phyloP scores from a whole-genome alignment of 2,888 invertebrate species.

The Pristionchus fissidentatus region DNA sequence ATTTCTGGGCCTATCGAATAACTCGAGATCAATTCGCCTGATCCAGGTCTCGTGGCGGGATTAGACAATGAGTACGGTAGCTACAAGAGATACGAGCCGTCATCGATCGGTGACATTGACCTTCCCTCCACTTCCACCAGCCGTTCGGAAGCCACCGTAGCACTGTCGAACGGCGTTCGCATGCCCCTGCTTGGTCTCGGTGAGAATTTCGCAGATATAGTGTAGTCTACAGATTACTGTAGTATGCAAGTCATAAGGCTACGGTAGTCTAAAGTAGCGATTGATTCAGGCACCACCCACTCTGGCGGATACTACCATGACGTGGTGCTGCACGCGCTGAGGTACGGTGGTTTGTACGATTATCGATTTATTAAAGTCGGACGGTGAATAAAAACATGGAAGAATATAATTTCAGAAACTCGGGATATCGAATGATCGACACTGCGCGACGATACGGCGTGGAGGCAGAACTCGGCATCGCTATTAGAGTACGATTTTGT shows the following conservation, averaged over 20 bases:
- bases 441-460: constrained; percentile 77
- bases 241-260: no score
- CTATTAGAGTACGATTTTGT: constrained; percentile 61
- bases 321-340: constrained; percentile 76
- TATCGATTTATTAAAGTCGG: constrained; percentile 63
- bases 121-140: neutral
- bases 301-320: constrained; percentile 76
- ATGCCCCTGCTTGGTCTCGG: constrained; percentile 28
- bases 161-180: constrained; percentile 13
- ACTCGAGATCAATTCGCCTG: no score
- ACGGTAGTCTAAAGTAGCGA: neutral
- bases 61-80: neutral
- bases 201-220: neutral
- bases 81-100: neutral
- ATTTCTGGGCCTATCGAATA: no score
- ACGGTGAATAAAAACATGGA: neutral
- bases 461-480: constrained; percentile 74
- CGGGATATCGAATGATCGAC: constrained; percentile 73
- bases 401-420: neutral
- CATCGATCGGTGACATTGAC: neutral
- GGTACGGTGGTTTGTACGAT: constrained; percentile 51
- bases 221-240: neutral
- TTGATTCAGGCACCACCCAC: constrained; percentile 76
- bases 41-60: neutral
- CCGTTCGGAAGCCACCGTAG: neutral